phyloP scores from a whole-genome alignment of 2,113 vertebrate genomes.

The Podarcis muralis region DNA sequence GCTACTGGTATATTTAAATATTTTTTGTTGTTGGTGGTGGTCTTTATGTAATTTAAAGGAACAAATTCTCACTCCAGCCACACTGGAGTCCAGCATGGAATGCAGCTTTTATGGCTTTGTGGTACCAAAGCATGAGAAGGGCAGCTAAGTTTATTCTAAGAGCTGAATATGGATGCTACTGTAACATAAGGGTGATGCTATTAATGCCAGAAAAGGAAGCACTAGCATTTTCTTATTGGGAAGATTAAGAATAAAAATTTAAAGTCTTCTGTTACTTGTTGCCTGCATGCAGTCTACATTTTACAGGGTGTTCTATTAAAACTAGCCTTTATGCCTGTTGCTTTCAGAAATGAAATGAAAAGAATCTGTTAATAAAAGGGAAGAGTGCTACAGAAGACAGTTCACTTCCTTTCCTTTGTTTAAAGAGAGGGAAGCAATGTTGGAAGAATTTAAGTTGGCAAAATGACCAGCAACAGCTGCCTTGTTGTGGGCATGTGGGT shows the following conservation, averaged over 20 bases:
- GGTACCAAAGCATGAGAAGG: no score
- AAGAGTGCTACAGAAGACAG: background rate
- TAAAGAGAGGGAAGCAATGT: conserved; percentile 50
- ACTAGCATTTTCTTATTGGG: background rate
- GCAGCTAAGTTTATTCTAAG: background rate
- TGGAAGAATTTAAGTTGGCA: conserved; percentile 50
- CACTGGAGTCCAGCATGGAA: no score
- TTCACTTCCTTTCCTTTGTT: conserved; percentile 49
- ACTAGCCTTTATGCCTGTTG: conserved; percentile 12
- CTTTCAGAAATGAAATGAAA: conserved; percentile 41
- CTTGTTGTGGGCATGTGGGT: accelerated
- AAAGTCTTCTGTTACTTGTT: background rate
- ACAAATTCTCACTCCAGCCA: no score
- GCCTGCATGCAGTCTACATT: conserved; percentile 2
- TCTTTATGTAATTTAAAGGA: no score
- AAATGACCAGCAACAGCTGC: conserved; percentile 28
- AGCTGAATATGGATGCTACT: background rate
- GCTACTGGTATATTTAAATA: no score
- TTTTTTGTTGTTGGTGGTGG: no score
- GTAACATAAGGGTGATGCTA: background rate
- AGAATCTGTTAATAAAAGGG: conserved; percentile 37
- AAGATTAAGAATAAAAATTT: background rate
- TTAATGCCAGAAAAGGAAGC: background rate
- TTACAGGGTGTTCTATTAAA: conserved; percentile 2
- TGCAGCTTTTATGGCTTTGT: no score